These are phyloP conservation scores for Nymphalis urticae DNA, from an alignment of 2,888 invertebrate species.

Conservation along the genomic window DNA sequence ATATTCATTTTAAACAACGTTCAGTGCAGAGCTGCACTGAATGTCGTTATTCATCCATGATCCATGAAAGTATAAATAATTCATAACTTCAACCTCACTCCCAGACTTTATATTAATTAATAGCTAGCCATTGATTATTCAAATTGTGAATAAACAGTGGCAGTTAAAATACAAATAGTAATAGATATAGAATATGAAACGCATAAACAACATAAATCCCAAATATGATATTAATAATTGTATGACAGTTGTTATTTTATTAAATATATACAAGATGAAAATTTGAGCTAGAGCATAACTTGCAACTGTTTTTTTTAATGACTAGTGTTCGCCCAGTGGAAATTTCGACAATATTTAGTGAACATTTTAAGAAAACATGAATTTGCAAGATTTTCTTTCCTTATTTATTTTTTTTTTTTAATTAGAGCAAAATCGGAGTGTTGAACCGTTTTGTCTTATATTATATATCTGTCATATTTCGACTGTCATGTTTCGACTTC, in stretches of 20 bases:
- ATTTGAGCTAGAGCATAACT: too few species aligned
- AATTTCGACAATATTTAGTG: too few species aligned
- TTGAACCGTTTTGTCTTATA: too few species aligned
- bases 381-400: too few species aligned
- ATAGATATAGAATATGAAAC: neutral
- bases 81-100: constrained; percentile 50
- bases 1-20: neutral
- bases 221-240: neutral
- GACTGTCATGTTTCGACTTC: too few species aligned
- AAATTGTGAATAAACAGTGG: constrained; percentile 69
- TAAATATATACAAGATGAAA: too few species aligned
- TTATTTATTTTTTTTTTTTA: too few species aligned
- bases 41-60: neutral
- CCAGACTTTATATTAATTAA: constrained; percentile 45
- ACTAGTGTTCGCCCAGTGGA: too few species aligned
- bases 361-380: too few species aligned
- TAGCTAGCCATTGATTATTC: constrained; percentile 67
- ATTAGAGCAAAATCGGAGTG: too few species aligned
- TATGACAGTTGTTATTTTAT: neutral
- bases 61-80: constrained; percentile 12
- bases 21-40: neutral
- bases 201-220: neutral
- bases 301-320: too few species aligned
- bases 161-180: constrained; percentile 31
- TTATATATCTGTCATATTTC: too few species aligned